Evolutionary conservation across 2,113 vertebrate species (phyloP).

Genomic region (Galemys pyrenaicus): DNA sequence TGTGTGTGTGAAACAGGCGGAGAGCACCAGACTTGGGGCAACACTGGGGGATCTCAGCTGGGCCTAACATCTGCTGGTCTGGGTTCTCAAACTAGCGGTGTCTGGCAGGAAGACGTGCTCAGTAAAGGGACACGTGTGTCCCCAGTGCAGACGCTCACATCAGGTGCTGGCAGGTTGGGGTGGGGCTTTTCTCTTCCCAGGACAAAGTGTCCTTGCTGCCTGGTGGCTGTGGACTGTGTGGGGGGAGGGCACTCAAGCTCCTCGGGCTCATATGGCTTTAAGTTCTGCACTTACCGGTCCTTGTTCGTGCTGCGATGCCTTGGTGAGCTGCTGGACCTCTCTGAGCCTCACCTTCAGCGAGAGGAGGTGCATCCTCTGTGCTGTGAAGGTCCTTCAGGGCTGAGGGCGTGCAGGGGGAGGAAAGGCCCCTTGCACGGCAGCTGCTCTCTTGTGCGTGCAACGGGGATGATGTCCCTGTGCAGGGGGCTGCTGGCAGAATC

Average conservation of each 20-base stretch:
- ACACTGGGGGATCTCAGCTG: neutral
- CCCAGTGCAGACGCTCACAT: neutral
- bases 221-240: neutral
- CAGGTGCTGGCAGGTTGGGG: neutral
- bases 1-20: neutral
- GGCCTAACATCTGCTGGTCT: neutral
- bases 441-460: neutral
- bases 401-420: neutral
- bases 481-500: accelerated
- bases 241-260: neutral
- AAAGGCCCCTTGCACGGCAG: accelerated
- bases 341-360: neutral
- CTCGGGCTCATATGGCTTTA: neutral
- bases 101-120: neutral
- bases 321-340: neutral
- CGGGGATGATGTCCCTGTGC: accelerated
- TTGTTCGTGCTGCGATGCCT: neutral
- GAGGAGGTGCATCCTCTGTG: neutral
- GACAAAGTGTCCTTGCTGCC: neutral
- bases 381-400: neutral
- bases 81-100: neutral
- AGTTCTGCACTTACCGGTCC: neutral
- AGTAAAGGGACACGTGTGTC: accelerated
- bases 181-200: neutral
- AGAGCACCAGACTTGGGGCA: neutral